These are phyloP conservation scores for Heteractis magnifica DNA, from an alignment of 92 coral and sea anemone species.

Conservation along the genomic window DNA sequence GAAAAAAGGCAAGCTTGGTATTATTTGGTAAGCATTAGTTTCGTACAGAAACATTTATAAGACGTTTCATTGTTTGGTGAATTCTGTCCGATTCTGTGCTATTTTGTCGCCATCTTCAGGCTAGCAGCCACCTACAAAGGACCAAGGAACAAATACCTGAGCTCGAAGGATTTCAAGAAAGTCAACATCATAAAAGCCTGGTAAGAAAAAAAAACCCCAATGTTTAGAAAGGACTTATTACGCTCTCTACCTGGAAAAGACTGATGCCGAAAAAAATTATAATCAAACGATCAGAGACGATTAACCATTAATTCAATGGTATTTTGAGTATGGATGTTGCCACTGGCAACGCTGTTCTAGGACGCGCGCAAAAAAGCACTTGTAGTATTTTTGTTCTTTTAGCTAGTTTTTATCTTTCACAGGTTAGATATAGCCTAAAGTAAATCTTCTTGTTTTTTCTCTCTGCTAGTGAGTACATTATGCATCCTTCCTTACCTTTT, in stretches of 20 bases:
- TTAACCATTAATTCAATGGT: neutral
- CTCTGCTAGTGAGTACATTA: conserved; percentile 46
- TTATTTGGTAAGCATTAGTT: conserved; percentile 45
- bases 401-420: no score
- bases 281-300: neutral
- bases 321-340: neutral
- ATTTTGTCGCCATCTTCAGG: conserved; percentile 18
- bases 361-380: neutral
- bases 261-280: no score
- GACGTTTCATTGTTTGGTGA: neutral
- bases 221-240: neutral
- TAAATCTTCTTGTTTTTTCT: neutral
- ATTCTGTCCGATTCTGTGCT: neutral
- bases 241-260: neutral
- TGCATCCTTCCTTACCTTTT: conserved; percentile 57
- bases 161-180: conserved; percentile 40
- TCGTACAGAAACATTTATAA: neutral
- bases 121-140: conserved; percentile 69
- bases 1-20: conserved; percentile 66
- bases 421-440: neutral
- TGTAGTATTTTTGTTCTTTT: no score
- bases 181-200: conserved; percentile 61
- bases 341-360: neutral
- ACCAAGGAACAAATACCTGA: conserved; percentile 33
- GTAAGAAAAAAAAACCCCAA: conserved; percentile 10